phyloP scores from a whole-genome alignment of 2,888 invertebrate species.

The Conchocele bisecta region DNA sequence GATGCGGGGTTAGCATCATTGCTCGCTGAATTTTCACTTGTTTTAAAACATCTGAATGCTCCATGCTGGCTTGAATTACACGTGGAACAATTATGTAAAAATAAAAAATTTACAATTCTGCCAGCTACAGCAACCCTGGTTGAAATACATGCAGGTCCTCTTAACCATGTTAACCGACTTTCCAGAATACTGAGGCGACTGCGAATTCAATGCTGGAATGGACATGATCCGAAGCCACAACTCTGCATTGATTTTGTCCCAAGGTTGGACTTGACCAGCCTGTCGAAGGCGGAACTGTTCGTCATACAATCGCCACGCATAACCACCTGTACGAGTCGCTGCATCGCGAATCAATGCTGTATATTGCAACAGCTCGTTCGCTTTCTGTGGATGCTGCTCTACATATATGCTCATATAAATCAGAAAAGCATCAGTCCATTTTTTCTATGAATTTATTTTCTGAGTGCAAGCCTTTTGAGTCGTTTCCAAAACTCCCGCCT shows the following conservation, averaged over 20 bases:
- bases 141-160: neutral
- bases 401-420: neutral
- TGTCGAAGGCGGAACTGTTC: neutral
- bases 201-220: neutral
- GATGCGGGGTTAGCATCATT: no score
- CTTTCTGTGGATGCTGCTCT: neutral
- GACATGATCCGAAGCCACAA: neutral
- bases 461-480: neutral
- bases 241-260: neutral
- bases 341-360: neutral
- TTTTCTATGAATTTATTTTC: neutral
- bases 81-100: neutral
- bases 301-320: conserved; percentile 6
- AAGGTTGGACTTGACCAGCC: neutral
- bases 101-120: neutral
- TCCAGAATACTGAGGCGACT: no score
- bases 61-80: neutral
- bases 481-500: neutral
- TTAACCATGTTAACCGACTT: neutral
- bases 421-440: conserved; percentile 9
- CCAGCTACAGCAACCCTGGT: neutral
- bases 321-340: neutral
- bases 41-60: neutral
- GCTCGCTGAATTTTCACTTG: neutral
- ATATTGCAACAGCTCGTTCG: conserved; percentile 5